These are phyloP conservation scores for Drosophila kambysellisi DNA, from an alignment of 2,888 invertebrate species.

Conservation along the genomic window DNA sequence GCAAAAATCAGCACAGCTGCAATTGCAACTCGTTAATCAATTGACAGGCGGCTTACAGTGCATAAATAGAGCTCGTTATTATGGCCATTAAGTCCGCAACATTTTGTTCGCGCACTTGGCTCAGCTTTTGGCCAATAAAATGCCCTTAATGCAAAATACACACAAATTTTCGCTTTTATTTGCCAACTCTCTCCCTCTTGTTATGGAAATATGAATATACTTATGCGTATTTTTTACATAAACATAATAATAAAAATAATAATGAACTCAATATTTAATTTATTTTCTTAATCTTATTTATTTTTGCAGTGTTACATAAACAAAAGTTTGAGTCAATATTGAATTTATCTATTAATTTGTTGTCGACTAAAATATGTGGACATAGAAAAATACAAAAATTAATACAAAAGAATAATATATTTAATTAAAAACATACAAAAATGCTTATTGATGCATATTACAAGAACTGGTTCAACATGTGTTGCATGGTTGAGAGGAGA, in stretches of 20 bases:
- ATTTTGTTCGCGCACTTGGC: constrained; percentile 28
- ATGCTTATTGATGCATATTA: background rate
- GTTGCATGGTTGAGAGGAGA: background rate
- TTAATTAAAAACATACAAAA: background rate
- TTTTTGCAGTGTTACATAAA: background rate
- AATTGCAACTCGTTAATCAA: constrained; percentile 65
- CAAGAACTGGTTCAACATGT: background rate
- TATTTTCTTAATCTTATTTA: background rate
- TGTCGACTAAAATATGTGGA: background rate
- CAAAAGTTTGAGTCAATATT: background rate
- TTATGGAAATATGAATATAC: background rate
- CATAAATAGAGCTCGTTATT: constrained; percentile 50
- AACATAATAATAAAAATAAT: background rate
- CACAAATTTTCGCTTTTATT: background rate
- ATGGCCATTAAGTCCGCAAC: constrained; percentile 9
- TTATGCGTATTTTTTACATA: background rate
- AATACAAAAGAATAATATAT: background rate
- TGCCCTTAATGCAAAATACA: constrained; percentile 44
- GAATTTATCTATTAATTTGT: background rate
- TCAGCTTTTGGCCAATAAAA: constrained; percentile 26
- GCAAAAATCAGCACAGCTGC: constrained; percentile 51
- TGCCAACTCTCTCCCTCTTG: constrained; percentile 26
- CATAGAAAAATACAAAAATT: background rate
- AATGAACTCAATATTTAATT: too few relatives aligned
- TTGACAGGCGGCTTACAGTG: constrained; percentile 42